These are phyloP conservation scores for Procambarus virginalis DNA, from an alignment of 1,140 invertebrate species.

Conservation along the genomic window DNA sequence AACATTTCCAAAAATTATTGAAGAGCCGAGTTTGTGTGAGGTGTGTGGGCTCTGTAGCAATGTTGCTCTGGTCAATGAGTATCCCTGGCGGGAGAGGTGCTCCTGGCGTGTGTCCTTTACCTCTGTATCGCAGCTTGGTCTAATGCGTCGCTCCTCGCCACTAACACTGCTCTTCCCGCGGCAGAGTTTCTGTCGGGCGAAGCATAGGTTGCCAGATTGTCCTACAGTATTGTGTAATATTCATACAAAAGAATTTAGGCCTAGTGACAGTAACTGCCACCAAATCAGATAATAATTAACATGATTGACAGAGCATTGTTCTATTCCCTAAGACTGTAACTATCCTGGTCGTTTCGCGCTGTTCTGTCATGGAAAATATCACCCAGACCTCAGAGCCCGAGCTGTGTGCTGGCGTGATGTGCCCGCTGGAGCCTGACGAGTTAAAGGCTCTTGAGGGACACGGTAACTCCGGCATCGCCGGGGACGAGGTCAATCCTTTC, in stretches of 20 bases:
- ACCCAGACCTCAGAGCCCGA: conserved; percentile 4
- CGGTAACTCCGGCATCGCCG: neutral
- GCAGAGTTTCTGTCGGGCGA: neutral
- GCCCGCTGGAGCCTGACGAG: conserved; percentile 10
- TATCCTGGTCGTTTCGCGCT: neutral
- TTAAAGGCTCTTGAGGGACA: conserved; percentile 9
- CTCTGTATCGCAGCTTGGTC: neutral
- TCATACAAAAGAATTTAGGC: neutral
- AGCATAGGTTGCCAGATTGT: neutral
- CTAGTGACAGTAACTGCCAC: neutral
- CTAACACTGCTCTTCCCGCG: neutral
- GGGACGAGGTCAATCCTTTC: conserved; percentile 6
- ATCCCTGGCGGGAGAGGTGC: neutral
- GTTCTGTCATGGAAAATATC: conserved; percentile 10
- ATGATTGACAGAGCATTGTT: neutral
- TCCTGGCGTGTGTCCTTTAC: neutral
- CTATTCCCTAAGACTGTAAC: neutral
- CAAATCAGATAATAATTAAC: neutral
- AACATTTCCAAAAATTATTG: no score
- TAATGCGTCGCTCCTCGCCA: neutral
- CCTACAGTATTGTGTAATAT: neutral
- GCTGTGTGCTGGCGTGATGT: conserved; percentile 14
- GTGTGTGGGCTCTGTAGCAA: neutral
- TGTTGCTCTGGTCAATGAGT: neutral
- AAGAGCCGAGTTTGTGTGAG: no score